Evolutionary conservation across 1,140 invertebrate species (phyloP).

Genomic region (Cecropterus lyciades): DNA sequence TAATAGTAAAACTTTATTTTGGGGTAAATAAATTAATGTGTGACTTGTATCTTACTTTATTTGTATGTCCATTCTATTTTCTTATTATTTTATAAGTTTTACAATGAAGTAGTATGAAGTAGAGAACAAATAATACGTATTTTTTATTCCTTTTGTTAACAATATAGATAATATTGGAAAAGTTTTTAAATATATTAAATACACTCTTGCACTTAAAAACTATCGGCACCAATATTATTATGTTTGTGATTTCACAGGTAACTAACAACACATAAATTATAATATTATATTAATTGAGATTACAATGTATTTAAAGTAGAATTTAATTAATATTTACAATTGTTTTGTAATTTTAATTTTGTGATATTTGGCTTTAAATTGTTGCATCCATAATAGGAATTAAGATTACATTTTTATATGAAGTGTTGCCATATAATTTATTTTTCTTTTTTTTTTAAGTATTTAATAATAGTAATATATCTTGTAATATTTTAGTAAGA

Average conservation of each 20-base stretch:
- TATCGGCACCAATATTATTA: conserved; percentile 63
- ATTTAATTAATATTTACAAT: conserved; percentile 65
- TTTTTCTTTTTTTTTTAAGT: background rate
- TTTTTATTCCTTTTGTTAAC: background rate
- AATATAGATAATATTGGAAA: conserved; percentile 1
- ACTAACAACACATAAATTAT: conserved; percentile 68
- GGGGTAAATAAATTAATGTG: no score
- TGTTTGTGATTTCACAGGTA: conserved; percentile 74
- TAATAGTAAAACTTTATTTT: no score
- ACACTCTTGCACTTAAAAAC: conserved; percentile 50
- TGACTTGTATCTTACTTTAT: no score
- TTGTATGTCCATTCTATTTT: background rate
- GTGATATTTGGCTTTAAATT: conserved; percentile 78
- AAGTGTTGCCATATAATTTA: conserved; percentile 46
- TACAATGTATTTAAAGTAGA: conserved; percentile 62
- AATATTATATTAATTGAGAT: conserved; percentile 61
- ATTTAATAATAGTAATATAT: background rate
- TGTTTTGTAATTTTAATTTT: conserved; percentile 57
- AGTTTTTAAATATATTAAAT: conserved; percentile 39
- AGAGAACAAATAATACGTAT: no score
- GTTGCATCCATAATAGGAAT: conserved; percentile 53
- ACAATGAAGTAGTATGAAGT: no score
- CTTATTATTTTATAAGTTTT: background rate
- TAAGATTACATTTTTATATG: conserved; percentile 47
- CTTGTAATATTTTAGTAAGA: no score